phyloP scores from a whole-genome alignment of 1,140 invertebrate species.

The Drosophila teissieri region DNA sequence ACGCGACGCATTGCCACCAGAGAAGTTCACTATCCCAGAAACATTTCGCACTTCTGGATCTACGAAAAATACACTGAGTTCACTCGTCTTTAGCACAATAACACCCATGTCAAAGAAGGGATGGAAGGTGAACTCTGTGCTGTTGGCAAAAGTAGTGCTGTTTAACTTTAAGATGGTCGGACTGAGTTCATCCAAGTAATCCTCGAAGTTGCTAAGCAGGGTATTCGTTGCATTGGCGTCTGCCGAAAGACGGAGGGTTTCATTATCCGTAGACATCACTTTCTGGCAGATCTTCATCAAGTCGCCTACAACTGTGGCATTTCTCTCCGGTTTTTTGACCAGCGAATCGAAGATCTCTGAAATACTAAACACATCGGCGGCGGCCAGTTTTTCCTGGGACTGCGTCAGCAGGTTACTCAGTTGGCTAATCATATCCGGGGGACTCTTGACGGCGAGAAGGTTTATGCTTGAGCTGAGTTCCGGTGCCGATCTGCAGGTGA shows the following conservation, averaged over 20 bases:
- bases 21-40: conserved; percentile 68
- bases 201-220: conserved; percentile 64
- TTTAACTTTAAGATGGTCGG: conserved; percentile 46
- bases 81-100: conserved; percentile 44
- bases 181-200: conserved; percentile 60
- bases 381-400: conserved; percentile 30
- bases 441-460: conserved; percentile 9
- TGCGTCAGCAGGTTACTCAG: conserved; percentile 30
- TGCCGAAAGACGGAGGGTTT: conserved; percentile 50
- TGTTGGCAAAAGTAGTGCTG: background rate
- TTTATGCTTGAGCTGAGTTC: conserved; percentile 50
- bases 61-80: conserved; percentile 77
- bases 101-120: conserved; percentile 51
- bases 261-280: conserved; percentile 58
- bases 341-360: conserved; percentile 52
- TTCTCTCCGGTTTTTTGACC: conserved; percentile 8
- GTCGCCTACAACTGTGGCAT: conserved; percentile 12
- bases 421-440: conserved; percentile 13
- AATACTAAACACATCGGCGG: conserved; percentile 64
- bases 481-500: conserved; percentile 34
- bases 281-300: conserved; percentile 46
- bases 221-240: conserved; percentile 71
- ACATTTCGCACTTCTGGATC: conserved; percentile 64
- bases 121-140: conserved; percentile 19
- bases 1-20: background rate